Conservation (phyloP, 1,140 invertebrate genomes). For the Tyrophagus putrescentiae region DNA sequence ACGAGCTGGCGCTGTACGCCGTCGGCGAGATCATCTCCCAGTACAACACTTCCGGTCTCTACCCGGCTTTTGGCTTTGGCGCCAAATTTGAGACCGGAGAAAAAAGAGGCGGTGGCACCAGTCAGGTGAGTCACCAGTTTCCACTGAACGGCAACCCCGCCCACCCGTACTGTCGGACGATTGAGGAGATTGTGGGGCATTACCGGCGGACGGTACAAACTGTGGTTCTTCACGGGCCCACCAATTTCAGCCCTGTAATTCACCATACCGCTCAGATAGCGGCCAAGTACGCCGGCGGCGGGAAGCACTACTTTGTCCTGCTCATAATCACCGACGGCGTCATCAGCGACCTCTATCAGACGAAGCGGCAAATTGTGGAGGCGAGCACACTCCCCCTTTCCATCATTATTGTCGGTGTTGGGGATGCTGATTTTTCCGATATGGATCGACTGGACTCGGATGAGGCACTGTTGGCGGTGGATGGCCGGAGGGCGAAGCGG, state of each 20-base stretch:
- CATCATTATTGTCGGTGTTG: constrained; percentile 43
- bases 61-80: constrained; percentile 25
- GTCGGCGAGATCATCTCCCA: constrained; percentile 50
- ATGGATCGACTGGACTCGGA: constrained; percentile 26
- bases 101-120: too few relatives aligned
- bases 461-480: constrained; percentile 16
- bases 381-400: constrained; percentile 30
- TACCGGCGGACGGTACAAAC: constrained; percentile 36
- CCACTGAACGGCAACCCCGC: constrained; percentile 25
- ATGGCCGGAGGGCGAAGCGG: too few relatives aligned
- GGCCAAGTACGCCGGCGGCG: constrained; percentile 34
- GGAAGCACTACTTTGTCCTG: constrained; percentile 46
- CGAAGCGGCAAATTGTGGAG: constrained; percentile 41
- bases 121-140: constrained; percentile 27
- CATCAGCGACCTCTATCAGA: constrained; percentile 48
- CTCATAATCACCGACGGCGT: constrained; percentile 53
- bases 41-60: constrained; percentile 35
- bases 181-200: constrained; percentile 34
- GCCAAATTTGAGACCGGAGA: constrained; percentile 24
- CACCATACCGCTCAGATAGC: constrained; percentile 38
- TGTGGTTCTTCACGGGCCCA: constrained; percentile 48
- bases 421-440: constrained; percentile 41
- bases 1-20: constrained; percentile 42
- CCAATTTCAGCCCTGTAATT: constrained; percentile 48
- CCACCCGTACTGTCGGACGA: constrained; percentile 32